Evolutionary conservation across 2,113 vertebrate species (phyloP), one percentile per base, ranked within the genome.

Genomic region (Podarcis raffonei): DNA sequence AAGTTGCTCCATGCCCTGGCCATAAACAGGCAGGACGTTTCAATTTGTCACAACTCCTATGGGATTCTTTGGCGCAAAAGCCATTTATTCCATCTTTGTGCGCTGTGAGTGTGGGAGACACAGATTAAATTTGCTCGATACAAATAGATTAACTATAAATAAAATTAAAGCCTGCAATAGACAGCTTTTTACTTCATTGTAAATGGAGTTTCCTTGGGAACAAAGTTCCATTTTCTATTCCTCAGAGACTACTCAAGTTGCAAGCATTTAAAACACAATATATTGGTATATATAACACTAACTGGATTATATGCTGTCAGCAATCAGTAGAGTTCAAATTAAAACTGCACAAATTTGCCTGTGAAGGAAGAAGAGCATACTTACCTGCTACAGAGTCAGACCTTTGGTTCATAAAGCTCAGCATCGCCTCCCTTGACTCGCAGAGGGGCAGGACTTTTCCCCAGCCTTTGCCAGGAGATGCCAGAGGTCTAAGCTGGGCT

Each of bases 91-190:
- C 87, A 68, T 84, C 90, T 89, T 90, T 2, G 89, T 84, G 87
- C 77, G 12, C 89, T 88, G 37, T 53, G 87, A 86, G 89, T 59
- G 83, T 81, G 92, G 94, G 92, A 92, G 89, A 93, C 90, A 92
- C 88, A 94, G 91, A 96, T 95, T 94, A 94, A 93, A 95, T 96
- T 94, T 93, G 92, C 95, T 91, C 66, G 85, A 78, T 92, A 92
- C 92, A 85, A 89, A 93, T 90, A 93, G 92, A 95, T 95, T 93
- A 94, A 91, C 93, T 88, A 91, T 92, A 96, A 95, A 95, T 93
- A 94, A 94, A 94, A 93, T 93, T 93, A 91, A 89, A 89, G 0
- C 90, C 91, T 83, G 87, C 85, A 78, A 71, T 27, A 1, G 20
- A 35, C 68, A 27, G 90, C 86, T 94, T 88, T 83, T 32, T 86